phyloP scores from a whole-genome alignment of 2,888 invertebrate genomes.

The Psylliodes chrysocephalus region DNA sequence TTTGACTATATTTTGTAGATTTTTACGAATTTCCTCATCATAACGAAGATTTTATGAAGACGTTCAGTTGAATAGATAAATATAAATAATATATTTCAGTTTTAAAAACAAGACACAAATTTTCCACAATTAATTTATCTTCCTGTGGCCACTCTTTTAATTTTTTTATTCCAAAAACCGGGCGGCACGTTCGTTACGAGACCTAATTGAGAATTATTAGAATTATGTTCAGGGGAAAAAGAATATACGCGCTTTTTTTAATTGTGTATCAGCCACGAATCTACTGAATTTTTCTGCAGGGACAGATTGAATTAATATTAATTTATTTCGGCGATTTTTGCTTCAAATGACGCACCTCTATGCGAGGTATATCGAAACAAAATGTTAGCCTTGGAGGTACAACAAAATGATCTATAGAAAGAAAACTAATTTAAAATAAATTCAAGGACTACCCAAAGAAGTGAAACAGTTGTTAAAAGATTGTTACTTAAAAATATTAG shows the following conservation, averaged over 20 bases:
- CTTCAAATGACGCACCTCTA: constrained; percentile 43
- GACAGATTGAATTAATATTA: constrained; percentile 63
- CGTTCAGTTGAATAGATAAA: too few species aligned
- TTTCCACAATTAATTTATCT: constrained; percentile 58
- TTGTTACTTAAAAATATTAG: too few species aligned
- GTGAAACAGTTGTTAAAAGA: too few species aligned
- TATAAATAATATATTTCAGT: too few species aligned
- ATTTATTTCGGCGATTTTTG: constrained; percentile 55
- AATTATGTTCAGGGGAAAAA: constrained; percentile 59
- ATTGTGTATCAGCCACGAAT: constrained; percentile 55
- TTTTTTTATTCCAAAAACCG: constrained; percentile 52
- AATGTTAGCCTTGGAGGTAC: background rate
- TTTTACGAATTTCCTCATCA: too few species aligned
- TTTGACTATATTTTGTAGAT: too few species aligned
- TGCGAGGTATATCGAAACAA: constrained; percentile 27
- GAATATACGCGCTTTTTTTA: constrained; percentile 42
- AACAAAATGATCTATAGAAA: background rate
- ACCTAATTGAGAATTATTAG: constrained; percentile 61
- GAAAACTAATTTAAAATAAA: too few species aligned
- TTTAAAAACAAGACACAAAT: too few species aligned
- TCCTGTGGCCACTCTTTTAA: constrained; percentile 52
- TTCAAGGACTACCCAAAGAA: too few species aligned
- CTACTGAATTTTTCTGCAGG: constrained; percentile 60
- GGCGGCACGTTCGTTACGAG: constrained; percentile 48
- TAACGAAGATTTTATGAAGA: too few species aligned